These are phyloP conservation scores for Phenganax stokvisi DNA, from an alignment of 92 coral and sea anemone genomes.

Conservation along the genomic window DNA sequence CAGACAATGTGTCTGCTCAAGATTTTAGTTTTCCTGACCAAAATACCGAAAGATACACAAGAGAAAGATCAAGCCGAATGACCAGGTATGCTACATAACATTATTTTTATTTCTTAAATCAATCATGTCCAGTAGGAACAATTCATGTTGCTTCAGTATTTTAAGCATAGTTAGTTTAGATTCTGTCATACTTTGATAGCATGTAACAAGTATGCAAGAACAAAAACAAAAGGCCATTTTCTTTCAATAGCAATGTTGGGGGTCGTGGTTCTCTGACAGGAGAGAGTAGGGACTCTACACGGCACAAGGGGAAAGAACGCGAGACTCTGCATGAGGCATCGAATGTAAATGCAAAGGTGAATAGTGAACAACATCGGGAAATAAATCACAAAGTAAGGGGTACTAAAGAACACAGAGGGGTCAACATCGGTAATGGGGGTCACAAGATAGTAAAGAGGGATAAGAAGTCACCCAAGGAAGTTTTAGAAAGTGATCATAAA, in stretches of 20 bases:
- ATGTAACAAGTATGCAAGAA: too few relatives aligned
- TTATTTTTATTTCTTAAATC: not conserved
- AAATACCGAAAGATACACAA: constrained; percentile 48
- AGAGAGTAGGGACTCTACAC: not conserved
- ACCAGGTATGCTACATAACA: constrained; percentile 40
- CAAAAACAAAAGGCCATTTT: not conserved
- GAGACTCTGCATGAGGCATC: not conserved
- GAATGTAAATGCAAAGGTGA: not conserved
- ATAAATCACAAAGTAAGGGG: not conserved
- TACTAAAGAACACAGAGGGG: not conserved
- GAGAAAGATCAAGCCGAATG: constrained; percentile 29
- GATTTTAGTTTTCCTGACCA: constrained; percentile 61
- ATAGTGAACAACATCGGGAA: not conserved
- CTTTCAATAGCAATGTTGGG: not conserved
- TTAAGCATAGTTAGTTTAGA: too few relatives aligned
- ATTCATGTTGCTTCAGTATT: not conserved
- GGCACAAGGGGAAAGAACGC: not conserved
- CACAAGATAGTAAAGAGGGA: not conserved
- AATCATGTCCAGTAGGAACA: not conserved
- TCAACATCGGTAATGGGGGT: not conserved
- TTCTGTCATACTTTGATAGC: too few relatives aligned
- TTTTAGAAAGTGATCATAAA: constrained; percentile 7
- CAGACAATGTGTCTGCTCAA: constrained; percentile 56
- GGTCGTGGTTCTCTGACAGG: not conserved
- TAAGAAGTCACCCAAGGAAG: not conserved